Conservation (phyloP, 2,113 vertebrate species). For the Rhabdomys dilectus region DNA sequence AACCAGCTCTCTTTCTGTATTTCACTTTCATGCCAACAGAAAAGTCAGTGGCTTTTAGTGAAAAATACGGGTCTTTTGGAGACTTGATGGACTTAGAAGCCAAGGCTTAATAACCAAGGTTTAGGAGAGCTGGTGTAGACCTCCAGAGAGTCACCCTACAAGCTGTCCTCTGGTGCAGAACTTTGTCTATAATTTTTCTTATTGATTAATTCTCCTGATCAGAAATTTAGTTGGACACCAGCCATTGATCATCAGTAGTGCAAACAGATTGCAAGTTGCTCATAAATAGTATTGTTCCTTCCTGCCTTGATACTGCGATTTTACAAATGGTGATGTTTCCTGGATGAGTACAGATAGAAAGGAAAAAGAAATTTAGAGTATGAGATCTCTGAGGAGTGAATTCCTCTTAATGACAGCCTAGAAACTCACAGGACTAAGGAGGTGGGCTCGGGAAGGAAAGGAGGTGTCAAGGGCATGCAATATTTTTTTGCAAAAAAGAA, state of each 20-base stretch:
- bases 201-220: not conserved
- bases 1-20: not conserved
- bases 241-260: not conserved
- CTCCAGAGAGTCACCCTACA: not conserved
- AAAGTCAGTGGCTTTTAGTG: not conserved
- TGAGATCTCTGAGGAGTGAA: not conserved
- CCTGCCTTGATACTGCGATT: not conserved
- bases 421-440: not conserved
- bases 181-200: not conserved
- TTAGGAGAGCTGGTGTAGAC: not conserved
- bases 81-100: not conserved
- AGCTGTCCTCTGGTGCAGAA: not conserved
- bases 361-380: not conserved
- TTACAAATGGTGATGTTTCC: not conserved
- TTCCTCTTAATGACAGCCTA: not conserved
- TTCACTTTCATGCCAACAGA: not conserved
- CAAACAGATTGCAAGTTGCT: not conserved
- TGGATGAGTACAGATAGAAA: conserved; percentile 16
- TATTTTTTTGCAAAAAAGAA: not conserved
- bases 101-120: not conserved
- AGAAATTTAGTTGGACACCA: conserved; percentile 7
- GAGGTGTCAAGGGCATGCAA: not conserved
- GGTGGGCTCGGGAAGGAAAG: not conserved
- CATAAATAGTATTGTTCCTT: not conserved
- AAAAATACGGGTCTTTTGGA: not conserved